These are phyloP conservation scores for Epinephelus coioides DNA, from an alignment of 2,797 vertebrate species.

Conservation along the genomic window DNA sequence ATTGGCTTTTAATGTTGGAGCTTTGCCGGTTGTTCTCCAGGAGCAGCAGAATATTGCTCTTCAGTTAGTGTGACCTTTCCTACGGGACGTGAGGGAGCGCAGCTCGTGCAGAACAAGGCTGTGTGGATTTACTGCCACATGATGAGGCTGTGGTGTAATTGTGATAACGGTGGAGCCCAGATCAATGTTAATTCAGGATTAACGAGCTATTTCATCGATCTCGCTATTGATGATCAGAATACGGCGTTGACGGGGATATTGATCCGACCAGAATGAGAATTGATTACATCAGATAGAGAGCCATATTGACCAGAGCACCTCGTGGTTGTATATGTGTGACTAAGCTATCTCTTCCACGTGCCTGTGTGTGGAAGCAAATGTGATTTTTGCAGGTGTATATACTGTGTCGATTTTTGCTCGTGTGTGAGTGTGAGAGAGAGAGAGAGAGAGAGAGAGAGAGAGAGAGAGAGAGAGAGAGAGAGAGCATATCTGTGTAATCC, in stretches of 20 bases:
- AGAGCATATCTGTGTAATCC: constrained; percentile 25
- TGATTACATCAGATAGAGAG: constrained; percentile 56
- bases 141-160: constrained; percentile 16
- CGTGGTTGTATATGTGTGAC: background rate
- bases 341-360: background rate
- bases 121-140: constrained; percentile 21
- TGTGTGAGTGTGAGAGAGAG: background rate
- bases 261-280: constrained; percentile 65
- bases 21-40: background rate
- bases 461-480: background rate
- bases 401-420: background rate
- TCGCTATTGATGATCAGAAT: constrained; percentile 62
- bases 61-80: constrained; percentile 41
- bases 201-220: constrained; percentile 61
- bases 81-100: background rate
- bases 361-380: background rate
- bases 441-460: background rate
- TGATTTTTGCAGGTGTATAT: constrained; percentile 9
- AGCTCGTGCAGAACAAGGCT: background rate
- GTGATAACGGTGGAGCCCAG: constrained; percentile 11
- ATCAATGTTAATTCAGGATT: constrained; percentile 72
- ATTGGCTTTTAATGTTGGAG: constrained; percentile 15
- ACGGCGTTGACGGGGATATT: constrained; percentile 42
- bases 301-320: constrained; percentile 46
- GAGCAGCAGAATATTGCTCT: constrained; percentile 8